Base-by-base conservation (phyloP, 2,888 invertebrate genomes). In the Phyllotreta cruciferae region DNA sequence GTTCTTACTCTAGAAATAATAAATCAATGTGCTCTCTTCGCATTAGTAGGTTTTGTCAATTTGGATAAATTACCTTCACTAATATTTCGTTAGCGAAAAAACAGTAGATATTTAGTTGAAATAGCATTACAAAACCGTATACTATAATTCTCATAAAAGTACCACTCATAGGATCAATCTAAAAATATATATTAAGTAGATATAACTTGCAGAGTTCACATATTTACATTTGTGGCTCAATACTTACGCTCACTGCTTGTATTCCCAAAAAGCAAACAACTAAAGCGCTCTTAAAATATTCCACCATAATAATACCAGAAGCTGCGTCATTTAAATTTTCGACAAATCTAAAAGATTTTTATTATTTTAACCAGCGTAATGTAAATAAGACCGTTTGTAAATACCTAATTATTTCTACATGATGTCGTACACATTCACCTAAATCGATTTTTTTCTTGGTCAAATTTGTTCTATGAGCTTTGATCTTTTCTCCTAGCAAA, bases 251-350 rank as follows among this genome's bases (percentile, higher is more conserved):
- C 11, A 35, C 49, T 49, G 35, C 49, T 11, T 49, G 49, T 10
- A 49, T 49, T 49, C 49, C 49, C n/a, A 49, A 35, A 49, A 49
- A 35, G 11, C 49, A 35, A 35, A 49, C 35, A 5, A 49, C 49
- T n/a, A 49, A n/a, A 35, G 35, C 35, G 6, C 49, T 49, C 7
- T 49, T 49, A 35, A 49, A 0, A 49, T 49, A 49, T 49, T 49
- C 49, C n/a, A 35, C 35, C 49, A 49, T 35, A 35, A 49, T 49
- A 3, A 35, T 49, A 35, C 34, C 35, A 6, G 49, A 35, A n/a
- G 11, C 35, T 6, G 49, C 49, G 9, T 11, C n/a, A 35, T 49
- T 36, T 49, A 49, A 49, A 9, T 49, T 49, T 6, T 34, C 49
- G 10, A 49, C n/a, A 35, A 49, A 49, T 49, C 49, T 49, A 35